phyloP scores from a whole-genome alignment of 2,113 vertebrate species.

The Dromas ardeola region DNA sequence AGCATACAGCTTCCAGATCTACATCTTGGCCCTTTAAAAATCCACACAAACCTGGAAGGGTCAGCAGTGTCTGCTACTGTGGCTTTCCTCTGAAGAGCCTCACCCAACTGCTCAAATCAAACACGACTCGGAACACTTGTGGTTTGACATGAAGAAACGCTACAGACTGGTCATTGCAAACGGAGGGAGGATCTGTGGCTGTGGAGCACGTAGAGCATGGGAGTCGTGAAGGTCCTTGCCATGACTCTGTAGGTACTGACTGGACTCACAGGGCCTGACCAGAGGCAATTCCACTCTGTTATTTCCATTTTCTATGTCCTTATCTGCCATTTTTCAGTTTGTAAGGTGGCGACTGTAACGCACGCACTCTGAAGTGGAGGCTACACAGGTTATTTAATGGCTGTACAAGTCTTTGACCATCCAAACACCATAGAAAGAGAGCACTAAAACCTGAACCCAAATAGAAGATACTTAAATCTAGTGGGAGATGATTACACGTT shows the following conservation, averaged over 20 bases:
- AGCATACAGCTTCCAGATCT: not conserved
- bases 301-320: not conserved
- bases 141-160: not conserved
- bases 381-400: not conserved
- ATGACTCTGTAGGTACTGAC: not conserved
- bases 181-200: not conserved
- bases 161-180: not conserved
- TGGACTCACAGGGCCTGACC: not conserved
- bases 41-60: not conserved
- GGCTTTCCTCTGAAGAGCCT: not conserved
- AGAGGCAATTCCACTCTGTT: not conserved
- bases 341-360: not conserved
- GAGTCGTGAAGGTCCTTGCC: not conserved
- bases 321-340: not conserved
- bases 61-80: not conserved
- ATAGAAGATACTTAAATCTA: not conserved
- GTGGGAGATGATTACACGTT: not conserved
- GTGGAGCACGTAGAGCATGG: too few relatives aligned
- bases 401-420: not conserved
- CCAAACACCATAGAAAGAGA: not conserved
- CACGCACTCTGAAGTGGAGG: not conserved
- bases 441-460: not conserved
- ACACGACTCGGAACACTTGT: too few relatives aligned
- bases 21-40: not conserved
- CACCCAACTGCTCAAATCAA: not conserved